These are phyloP conservation scores for Heloderma charlesbogerti DNA, from an alignment of 2,113 vertebrate species.

Conservation along the genomic window DNA sequence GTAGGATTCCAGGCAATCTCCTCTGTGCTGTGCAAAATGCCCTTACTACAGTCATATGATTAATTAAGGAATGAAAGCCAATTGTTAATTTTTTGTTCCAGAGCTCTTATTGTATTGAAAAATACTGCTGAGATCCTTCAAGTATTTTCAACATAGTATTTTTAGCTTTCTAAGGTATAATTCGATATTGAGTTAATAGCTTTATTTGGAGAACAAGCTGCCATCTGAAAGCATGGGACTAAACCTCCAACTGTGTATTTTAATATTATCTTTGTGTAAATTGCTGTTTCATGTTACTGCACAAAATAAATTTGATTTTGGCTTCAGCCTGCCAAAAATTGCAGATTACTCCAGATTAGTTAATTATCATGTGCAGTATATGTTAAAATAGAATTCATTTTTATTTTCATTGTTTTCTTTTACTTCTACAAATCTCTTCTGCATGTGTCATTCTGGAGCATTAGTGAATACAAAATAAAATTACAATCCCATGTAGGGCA, in stretches of 20 bases:
- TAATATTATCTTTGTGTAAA: constrained; percentile 46
- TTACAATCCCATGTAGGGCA: constrained; percentile 25
- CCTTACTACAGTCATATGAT: constrained; percentile 45
- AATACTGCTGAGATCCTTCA: constrained; percentile 42
- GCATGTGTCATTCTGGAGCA: constrained; percentile 8
- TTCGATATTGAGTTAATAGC: constrained; percentile 30
- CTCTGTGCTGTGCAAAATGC: constrained; percentile 35
- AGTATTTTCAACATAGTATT: constrained; percentile 41
- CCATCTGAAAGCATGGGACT: constrained; percentile 45
- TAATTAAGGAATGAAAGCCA: constrained; percentile 52
- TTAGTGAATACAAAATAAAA: constrained; percentile 48
- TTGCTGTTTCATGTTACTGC: constrained; percentile 37
- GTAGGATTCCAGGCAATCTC: constrained; percentile 32
- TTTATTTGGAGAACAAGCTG: constrained; percentile 53
- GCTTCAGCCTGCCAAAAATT: constrained; percentile 38
- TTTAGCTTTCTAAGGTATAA: constrained; percentile 53
- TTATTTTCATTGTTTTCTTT: constrained; percentile 43
- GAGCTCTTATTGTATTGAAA: constrained; percentile 40
- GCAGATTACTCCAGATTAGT: constrained; percentile 33
- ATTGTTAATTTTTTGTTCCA: constrained; percentile 46
- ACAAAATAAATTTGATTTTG: constrained; percentile 40
- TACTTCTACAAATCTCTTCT: constrained; percentile 21
- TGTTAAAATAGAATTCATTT: constrained; percentile 43
- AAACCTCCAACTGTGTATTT: constrained; percentile 34
- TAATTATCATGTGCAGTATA: constrained; percentile 35